Base-by-base conservation (phyloP, 2,797 vertebrate genomes). In the Salmo trutta region DNA sequence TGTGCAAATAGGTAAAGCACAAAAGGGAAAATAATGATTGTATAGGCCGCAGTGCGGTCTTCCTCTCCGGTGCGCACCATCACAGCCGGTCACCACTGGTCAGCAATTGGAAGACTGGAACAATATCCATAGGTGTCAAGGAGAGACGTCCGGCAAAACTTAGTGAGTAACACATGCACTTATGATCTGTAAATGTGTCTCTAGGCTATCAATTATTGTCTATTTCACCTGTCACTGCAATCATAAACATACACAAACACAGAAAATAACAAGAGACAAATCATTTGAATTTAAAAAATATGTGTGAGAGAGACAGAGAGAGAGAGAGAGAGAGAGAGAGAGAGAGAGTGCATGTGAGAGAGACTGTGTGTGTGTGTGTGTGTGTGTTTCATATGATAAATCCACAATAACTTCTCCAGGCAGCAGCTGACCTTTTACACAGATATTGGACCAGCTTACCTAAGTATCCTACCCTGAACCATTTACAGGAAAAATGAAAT, bases 281-380 rank as follows among this genome's bases (percentile, higher is more conserved):
- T 62, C 10, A 62, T n/a, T n/a, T 21, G 7, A 7, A 5, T 54
- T 2, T 1, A 21, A n/a, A 24, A 5, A 3, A 8, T 12, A 2
- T 62, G 56, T 24, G 54, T 21, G 2, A 2, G 8, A 3, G 54
- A 5, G 14, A 36, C 10, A 51, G 62, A 31, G 56, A 47, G 56
- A 36, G 54, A 36, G 73, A n/a, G 73, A 33, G 2, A 21, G n/a
- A 7, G 15, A 41, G 0, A 5, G 2, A 21, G 56, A 8, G 16
- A 41, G n/a, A 52, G 36, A 31, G 59, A 64, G 36, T n/a, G 33
- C 62, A 54, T 75, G 73, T 47, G 73, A 36, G 54, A 36, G 73
- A n/a, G 73, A n/a, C 16, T 62, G 70, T 53, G 70, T 72, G 47
- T 71, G 41, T 33, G 51, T 54, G 27, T 33, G n/a, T 52, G 21